phyloP scores from a whole-genome alignment of 2,888 invertebrate species.

The Parascotia fuliginaria region DNA sequence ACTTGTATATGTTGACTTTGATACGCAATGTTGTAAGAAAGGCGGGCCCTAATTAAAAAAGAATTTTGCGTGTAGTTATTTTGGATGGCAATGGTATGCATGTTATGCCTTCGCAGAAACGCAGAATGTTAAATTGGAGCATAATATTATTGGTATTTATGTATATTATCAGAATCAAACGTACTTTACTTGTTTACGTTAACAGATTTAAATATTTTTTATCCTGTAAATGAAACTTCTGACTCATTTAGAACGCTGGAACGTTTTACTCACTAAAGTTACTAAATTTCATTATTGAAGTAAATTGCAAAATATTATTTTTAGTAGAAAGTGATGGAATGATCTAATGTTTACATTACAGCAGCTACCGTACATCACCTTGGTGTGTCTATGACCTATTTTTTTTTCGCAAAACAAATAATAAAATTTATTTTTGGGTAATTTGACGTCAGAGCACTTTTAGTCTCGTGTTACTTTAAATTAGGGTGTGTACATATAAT shows the following conservation, averaged over 20 bases:
- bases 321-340: constrained; percentile 14
- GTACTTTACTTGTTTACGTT: constrained; percentile 1
- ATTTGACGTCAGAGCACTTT: constrained; percentile 35
- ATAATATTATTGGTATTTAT: too few species aligned
- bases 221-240: background rate
- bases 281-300: constrained; percentile 22
- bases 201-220: background rate
- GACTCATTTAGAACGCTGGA: constrained; percentile 1
- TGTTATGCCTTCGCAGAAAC: too few species aligned
- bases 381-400: constrained; percentile 39
- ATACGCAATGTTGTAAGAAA: too few species aligned
- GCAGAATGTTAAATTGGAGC: too few species aligned
- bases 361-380: constrained; percentile 32
- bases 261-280: background rate
- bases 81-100: too few species aligned
- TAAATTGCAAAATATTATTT: constrained; percentile 28
- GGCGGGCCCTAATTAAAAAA: too few species aligned
- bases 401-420: constrained; percentile 35
- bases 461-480: constrained; percentile 32
- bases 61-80: too few species aligned
- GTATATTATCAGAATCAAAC: background rate
- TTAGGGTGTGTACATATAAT: constrained; percentile 17
- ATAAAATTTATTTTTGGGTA: constrained; percentile 32
- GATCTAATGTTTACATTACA: constrained; percentile 19
- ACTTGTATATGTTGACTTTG: too few species aligned